Conservation (phyloP, 2,888 invertebrate species). For the Trachelus stipa region DNA sequence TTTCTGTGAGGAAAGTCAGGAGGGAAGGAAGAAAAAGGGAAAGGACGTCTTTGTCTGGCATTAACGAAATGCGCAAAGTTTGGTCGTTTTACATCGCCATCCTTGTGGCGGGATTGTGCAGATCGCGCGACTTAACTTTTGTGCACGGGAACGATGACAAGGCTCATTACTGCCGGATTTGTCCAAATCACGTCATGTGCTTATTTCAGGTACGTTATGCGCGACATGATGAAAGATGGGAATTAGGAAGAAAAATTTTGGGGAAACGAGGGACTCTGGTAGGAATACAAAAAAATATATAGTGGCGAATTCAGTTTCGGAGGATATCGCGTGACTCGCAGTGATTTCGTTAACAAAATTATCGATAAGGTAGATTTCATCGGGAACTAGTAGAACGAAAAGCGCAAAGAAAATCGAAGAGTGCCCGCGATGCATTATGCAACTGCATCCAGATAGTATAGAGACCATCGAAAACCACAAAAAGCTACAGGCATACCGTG, state of each 20-base stretch:
- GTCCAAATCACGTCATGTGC: conserved; percentile 55
- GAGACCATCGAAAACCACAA: background rate
- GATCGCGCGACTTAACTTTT: background rate
- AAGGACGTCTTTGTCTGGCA: background rate
- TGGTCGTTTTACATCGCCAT: background rate
- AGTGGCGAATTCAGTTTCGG: background rate
- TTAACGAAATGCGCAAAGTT: background rate
- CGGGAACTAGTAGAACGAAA: background rate
- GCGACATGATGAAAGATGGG: background rate
- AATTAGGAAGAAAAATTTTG: background rate
- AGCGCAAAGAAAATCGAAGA: background rate
- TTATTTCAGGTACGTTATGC: conserved; percentile 49
- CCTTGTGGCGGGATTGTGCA: background rate
- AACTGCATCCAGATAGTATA: background rate
- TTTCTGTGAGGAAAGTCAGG: background rate
- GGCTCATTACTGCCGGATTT: conserved; percentile 52
- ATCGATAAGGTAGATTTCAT: background rate
- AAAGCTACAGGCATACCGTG: background rate
- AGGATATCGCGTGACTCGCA: background rate
- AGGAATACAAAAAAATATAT: background rate
- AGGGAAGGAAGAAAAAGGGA: background rate
- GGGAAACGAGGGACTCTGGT: background rate
- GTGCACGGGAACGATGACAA: conserved; percentile 19
- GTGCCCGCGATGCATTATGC: background rate
- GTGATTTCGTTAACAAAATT: background rate